Evolutionary conservation across 2,888 invertebrate genomes (phyloP), one percentile per base, ranked within the genome.

Genomic region (Mythimna pallens): DNA sequence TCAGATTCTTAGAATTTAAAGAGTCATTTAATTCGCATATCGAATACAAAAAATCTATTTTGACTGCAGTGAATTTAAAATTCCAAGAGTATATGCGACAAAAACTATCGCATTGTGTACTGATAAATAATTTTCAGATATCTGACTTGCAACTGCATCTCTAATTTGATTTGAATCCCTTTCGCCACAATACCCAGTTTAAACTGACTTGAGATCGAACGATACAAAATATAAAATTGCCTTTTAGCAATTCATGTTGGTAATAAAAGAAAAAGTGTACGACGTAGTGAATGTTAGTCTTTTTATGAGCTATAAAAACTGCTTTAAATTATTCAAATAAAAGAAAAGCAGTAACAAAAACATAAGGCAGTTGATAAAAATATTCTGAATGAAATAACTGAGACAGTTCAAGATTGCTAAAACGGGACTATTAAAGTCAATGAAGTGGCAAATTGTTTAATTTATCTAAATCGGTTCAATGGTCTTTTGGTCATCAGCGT

Each of bases 281-380:
- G 62, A 58, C 40, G 14, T 66, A 74, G 74, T 69, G 83, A 80
- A 67, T 65, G 84, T 70, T 34, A 20, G 17, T 54, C 55, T 74
- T 81, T 83, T 83, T 83, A 54, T 34, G 34, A 52, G 47, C 25
- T n/a, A 57, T 40, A 83, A 83, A 83, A 86, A 86, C 76, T 59
- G 50, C 1, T 69, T 68, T 66, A 71, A 70, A 75, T 77, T 70
- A 71, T 59, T 61, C 30, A 75, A 73, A 70, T 73, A 65, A 50
- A 80, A 40, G 68, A 69, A 63, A 62, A 34, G 25, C 1, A 34
- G 14, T 3, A 40, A 58, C 6, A 79, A 82, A 76, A 83, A 83
- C 22, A 63, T n/a, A 52, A 43, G 34, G 50, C 40, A 34, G 43
- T 64, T 70, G 62, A 55, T 67, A 25, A 77, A 76, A 82, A 82